phyloP scores from a whole-genome alignment of 1,140 invertebrate genomes.

The Trichomalopsis sarcophagae region DNA sequence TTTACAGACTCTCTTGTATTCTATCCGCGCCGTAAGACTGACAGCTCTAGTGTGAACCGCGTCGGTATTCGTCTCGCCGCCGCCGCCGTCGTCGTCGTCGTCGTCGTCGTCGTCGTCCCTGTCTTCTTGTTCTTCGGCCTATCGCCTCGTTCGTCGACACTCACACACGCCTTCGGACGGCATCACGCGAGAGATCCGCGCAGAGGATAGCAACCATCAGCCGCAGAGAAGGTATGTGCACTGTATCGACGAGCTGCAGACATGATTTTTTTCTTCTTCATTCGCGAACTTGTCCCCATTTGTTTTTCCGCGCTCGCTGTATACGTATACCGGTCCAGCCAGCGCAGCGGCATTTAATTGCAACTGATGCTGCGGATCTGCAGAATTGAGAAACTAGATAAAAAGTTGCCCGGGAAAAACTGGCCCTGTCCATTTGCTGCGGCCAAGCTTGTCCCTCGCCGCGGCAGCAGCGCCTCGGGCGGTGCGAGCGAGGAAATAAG shows the following conservation, averaged over 20 bases:
- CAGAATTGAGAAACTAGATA: conserved; percentile 6
- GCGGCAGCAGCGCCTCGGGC: not conserved
- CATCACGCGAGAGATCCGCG: not conserved
- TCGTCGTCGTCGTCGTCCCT: not conserved
- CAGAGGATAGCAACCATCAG: not conserved
- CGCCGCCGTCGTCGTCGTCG: not conserved
- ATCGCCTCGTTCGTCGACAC: not conserved
- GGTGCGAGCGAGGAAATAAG: not conserved
- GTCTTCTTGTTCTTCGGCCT: not conserved
- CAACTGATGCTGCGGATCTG: not conserved
- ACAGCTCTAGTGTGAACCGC: not conserved
- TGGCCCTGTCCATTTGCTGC: conserved; percentile 33
- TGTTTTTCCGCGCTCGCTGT: not conserved
- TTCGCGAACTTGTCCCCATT: not conserved
- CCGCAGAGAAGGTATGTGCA: conserved; percentile 30
- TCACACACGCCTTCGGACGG: no score
- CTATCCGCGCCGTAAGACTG: not conserved
- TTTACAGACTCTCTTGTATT: conserved; percentile 16
- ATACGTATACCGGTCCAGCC: not conserved
- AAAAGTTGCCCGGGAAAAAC: conserved; percentile 24
- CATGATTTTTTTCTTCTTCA: not conserved
- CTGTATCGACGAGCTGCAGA: not conserved
- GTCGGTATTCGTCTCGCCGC: not conserved
- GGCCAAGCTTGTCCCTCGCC: not conserved
- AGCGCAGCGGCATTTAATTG: conserved; percentile 24